Evolutionary conservation across 1,140 invertebrate genomes (phyloP).

Genomic region (Drosophila nikananu): DNA sequence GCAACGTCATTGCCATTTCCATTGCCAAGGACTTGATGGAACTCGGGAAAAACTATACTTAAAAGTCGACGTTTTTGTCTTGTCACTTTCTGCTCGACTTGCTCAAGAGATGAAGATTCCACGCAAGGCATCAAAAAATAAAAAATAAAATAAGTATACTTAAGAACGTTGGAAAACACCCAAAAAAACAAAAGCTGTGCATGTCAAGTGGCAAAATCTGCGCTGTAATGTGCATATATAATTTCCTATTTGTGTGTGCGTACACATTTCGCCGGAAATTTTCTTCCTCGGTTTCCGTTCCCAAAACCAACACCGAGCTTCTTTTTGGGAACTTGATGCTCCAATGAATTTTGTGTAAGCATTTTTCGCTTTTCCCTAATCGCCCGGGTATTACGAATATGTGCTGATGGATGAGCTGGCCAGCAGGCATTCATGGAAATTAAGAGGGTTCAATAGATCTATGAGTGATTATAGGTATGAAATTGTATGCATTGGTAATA

Average conservation of each 20-base stretch:
- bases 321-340: slow-evolving; percentile 60
- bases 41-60: slow-evolving; percentile 28
- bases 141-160: neutral
- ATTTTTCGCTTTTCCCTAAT: slow-evolving; percentile 35
- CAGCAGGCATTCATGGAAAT: neutral
- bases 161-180: neutral
- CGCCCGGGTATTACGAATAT: slow-evolving; percentile 33
- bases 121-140: neutral
- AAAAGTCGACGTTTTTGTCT: slow-evolving; percentile 32
- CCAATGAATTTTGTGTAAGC: slow-evolving; percentile 68
- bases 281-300: slow-evolving; percentile 12
- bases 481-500: neutral
- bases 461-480: neutral
- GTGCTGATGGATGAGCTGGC: slow-evolving; percentile 22
- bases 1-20: slow-evolving; percentile 21
- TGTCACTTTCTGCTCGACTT: slow-evolving; percentile 48
- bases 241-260: slow-evolving; percentile 56
- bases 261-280: slow-evolving; percentile 27
- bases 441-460: neutral
- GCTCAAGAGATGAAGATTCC: slow-evolving; percentile 32
- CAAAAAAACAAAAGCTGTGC: slow-evolving; percentile 33
- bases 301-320: neutral
- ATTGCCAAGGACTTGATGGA: neutral
- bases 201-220: slow-evolving; percentile 75
- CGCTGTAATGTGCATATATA: slow-evolving; percentile 79